A percentile compares a stretch with the other conserved stretches of the same genome.
Conservation (phyloP, 2,113 vertebrate genomes). For the Sylvietta virens region DNA sequence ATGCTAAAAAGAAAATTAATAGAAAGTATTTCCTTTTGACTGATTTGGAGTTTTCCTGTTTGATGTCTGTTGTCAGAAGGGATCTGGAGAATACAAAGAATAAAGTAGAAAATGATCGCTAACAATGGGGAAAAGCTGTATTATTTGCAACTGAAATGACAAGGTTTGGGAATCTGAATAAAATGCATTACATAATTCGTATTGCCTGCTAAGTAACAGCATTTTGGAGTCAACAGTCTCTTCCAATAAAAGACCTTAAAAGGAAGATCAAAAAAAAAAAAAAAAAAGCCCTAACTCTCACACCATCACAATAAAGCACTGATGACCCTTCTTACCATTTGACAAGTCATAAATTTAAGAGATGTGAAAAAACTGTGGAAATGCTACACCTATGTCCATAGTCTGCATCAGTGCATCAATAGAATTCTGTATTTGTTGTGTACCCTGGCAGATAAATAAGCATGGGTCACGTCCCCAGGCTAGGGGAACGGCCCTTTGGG, state of each 20-base stretch:
- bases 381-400: background rate
- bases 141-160: background rate
- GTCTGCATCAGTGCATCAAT: background rate
- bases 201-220: background rate
- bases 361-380: background rate
- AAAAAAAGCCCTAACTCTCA: background rate
- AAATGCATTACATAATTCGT: background rate
- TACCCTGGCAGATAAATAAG: background rate
- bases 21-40: background rate
- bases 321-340: background rate
- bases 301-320: background rate
- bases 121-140: background rate
- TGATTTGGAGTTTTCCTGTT: background rate
- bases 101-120: background rate
- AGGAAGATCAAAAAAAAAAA: background rate
- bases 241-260: background rate
- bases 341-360: background rate
- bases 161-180: background rate
- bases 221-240: background rate
- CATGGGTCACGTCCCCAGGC: fast-evolving
- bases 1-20: background rate
- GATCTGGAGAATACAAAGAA: background rate
- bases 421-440: background rate
- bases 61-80: background rate
- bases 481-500: fast-evolving